Evolutionary conservation across 2,113 vertebrate species (phyloP).

Genomic region (Serinus canaria): DNA sequence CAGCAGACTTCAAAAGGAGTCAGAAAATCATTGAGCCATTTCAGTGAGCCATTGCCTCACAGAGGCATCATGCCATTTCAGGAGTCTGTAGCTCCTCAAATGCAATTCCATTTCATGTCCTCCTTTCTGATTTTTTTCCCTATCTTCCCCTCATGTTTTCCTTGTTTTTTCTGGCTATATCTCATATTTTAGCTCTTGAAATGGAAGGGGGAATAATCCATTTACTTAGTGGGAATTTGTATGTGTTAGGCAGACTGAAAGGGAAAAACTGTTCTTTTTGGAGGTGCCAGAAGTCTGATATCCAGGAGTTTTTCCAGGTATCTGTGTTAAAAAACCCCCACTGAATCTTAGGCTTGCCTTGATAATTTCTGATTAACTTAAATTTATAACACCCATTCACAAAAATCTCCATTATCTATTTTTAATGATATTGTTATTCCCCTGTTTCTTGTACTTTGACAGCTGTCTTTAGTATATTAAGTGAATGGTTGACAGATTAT

Average conservation of each 20-base stretch:
- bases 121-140: neutral
- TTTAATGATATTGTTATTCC: neutral
- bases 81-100: neutral
- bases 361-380: neutral
- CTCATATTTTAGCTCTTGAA: neutral
- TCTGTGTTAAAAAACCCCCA: neutral
- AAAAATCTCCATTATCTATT: neutral
- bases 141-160: neutral
- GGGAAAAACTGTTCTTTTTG: neutral
- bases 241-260: neutral
- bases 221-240: neutral
- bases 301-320: neutral
- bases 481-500: neutral
- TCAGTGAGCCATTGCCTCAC: neutral
- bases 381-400: neutral
- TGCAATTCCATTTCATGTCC: neutral
- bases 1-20: slow-evolving; percentile 4
- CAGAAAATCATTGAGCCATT: neutral
- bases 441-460: neutral
- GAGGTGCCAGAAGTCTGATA: neutral
- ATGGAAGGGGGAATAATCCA: neutral
- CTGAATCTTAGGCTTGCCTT: neutral
- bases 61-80: neutral
- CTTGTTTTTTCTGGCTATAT: neutral
- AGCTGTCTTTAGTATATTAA: neutral